A percentile compares a stretch with the other conserved stretches of the same genome.
Evolutionary conservation across 1,140 invertebrate species (phyloP).

Genomic region (Penaeus japonicus): DNA sequence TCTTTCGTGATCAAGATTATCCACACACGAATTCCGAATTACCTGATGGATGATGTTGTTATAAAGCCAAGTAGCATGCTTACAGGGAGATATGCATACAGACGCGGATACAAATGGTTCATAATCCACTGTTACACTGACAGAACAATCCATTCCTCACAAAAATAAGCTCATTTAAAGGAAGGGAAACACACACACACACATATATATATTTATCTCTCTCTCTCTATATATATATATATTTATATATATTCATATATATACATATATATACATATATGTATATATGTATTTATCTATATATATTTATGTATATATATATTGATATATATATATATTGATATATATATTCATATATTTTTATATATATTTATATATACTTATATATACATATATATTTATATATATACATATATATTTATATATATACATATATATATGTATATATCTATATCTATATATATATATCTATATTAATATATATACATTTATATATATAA

Average conservation of each 20-base stretch:
- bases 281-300: not conserved
- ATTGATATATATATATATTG: not conserved
- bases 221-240: not conserved
- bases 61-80: too few species aligned
- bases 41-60: too few species aligned
- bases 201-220: not conserved
- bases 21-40: too few species aligned
- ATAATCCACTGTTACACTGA: too few species aligned
- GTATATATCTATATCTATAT: not conserved
- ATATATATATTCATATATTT: not conserved
- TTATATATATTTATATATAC: not conserved
- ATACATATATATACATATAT: not conserved
- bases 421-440: not conserved
- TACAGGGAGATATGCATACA: too few species aligned
- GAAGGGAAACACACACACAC: not conserved
- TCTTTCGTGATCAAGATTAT: too few species aligned
- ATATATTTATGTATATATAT: not conserved
- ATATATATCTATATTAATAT: not conserved
- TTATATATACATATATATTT: not conserved
- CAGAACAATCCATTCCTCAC: too few species aligned
- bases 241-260: not conserved
- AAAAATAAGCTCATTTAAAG: too few species aligned
- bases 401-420: not conserved
- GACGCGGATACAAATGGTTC: too few species aligned
- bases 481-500: not conserved